Percentiles rank a stretch among this genome's conserved stretches.
Evolutionary conservation across 1,140 invertebrate genomes (phyloP).

Genomic region (Pomacea maculata): DNA sequence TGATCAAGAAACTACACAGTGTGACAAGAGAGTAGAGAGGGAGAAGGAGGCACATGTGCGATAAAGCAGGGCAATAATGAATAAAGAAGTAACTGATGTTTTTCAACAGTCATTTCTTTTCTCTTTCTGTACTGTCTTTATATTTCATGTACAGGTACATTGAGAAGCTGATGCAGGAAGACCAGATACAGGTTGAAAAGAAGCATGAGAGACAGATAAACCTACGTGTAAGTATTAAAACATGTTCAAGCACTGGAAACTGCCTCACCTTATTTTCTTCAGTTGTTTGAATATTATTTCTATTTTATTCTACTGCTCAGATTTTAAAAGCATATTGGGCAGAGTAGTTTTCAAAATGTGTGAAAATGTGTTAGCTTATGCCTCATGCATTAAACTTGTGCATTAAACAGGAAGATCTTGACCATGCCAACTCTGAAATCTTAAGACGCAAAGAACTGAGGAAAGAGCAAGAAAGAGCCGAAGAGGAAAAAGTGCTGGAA

Average conservation of each 20-base stretch:
- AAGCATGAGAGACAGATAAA: slow-evolving; percentile 54
- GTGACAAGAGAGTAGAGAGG: not conserved
- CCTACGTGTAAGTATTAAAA: slow-evolving; percentile 50
- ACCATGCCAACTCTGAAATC: slow-evolving; percentile 63
- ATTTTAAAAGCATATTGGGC: not conserved
- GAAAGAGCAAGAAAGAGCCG: slow-evolving; percentile 59
- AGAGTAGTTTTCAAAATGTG: too few species aligned
- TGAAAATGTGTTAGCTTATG: too few species aligned
- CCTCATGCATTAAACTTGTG: not conserved
- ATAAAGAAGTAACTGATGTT: too few species aligned
- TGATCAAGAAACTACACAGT: not conserved
- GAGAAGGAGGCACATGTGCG: not conserved
- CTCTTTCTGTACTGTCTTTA: not conserved
- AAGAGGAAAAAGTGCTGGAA: slow-evolving; percentile 63
- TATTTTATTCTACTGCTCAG: not conserved
- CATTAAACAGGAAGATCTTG: slow-evolving; percentile 60
- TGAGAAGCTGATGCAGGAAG: slow-evolving; percentile 64
- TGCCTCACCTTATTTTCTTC: not conserved
- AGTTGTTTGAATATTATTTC: not conserved
- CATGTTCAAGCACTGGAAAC: not conserved
- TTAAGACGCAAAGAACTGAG: slow-evolving; percentile 54
- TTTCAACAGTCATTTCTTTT: too few species aligned
- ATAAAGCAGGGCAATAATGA: too few species aligned
- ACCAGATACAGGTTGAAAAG: slow-evolving; percentile 52
- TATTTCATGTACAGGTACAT: slow-evolving; percentile 43